These are phyloP conservation scores for Perognathus longimembris DNA, from an alignment of 2,113 vertebrate genomes.

Conservation along the genomic window DNA sequence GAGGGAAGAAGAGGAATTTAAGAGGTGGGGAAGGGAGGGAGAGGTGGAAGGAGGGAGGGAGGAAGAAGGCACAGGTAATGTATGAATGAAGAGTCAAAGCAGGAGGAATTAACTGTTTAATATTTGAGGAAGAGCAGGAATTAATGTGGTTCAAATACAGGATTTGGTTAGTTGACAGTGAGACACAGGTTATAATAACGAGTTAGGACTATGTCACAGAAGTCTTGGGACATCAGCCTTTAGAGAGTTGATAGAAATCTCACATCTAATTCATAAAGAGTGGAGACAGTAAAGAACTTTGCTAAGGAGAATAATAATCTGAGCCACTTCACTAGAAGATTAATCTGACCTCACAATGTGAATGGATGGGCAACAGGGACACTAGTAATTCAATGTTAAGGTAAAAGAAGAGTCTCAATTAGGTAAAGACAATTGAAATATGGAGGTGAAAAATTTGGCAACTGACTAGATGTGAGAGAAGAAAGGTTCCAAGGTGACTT, in stretches of 20 bases:
- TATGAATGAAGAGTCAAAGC: constrained; percentile 31
- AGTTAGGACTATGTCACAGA: constrained; percentile 3
- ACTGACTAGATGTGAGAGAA: constrained; percentile 4
- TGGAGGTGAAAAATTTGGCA: constrained; percentile 43
- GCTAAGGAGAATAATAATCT: not conserved
- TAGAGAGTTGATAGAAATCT: not conserved
- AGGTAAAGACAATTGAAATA: constrained; percentile 28
- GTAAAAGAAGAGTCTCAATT: not conserved
- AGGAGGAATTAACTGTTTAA: not conserved
- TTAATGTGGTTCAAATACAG: not conserved
- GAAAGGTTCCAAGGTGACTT: not conserved
- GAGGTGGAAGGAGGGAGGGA: not conserved
- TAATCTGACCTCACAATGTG: constrained; percentile 26
- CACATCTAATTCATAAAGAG: constrained; percentile 45
- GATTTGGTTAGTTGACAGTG: not conserved
- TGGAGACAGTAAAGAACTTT: constrained; percentile 70
- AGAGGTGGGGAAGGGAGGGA: not conserved
- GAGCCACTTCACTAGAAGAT: constrained; percentile 36
- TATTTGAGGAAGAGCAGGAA: constrained; percentile 32
- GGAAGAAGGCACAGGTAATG: not conserved
- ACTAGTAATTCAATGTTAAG: not conserved
- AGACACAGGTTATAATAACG: not conserved
- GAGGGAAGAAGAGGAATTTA: not conserved
- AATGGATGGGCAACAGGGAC: not conserved
- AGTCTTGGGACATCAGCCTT: not conserved